Percentiles rank a stretch among this genome's conserved stretches.
These are phyloP conservation scores for Autographa pulchrina DNA, from an alignment of 2,888 invertebrate species.

Conservation along the genomic window DNA sequence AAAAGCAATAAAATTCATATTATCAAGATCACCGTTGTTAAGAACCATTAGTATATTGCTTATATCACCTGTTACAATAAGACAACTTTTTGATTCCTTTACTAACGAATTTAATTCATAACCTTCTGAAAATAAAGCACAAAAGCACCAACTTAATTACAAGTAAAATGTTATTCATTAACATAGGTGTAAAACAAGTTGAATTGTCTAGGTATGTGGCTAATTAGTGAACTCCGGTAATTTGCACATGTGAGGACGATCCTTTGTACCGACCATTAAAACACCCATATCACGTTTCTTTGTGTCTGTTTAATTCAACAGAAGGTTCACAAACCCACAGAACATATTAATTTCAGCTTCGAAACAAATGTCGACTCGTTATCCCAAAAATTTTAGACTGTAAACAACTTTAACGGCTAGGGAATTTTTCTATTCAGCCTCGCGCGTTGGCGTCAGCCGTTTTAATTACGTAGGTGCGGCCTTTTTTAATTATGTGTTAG, in stretches of 20 bases:
- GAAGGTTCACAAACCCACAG: conserved; percentile 69
- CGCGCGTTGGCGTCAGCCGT: conserved; percentile 42
- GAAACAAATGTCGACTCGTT: conserved; percentile 80
- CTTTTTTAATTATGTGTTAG: conserved; percentile 3
- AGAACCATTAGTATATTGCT: too few relatives aligned
- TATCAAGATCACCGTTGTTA: too few relatives aligned
- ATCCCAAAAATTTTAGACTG: conserved; percentile 69
- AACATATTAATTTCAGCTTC: conserved; percentile 81
- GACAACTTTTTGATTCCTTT: too few relatives aligned
- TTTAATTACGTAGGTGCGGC: conserved; percentile 28
- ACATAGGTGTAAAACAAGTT: conserved; percentile 29
- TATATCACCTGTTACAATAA: too few relatives aligned
- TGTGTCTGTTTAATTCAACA: conserved; percentile 70
- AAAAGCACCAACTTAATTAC: conserved; percentile 8
- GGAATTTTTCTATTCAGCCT: conserved; percentile 55
- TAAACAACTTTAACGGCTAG: conserved; percentile 54
- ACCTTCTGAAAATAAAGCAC: background rate
- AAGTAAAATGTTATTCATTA: conserved; percentile 12
- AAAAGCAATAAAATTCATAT: too few relatives aligned
- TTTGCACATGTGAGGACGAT: conserved; percentile 72
- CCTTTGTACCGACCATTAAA: conserved; percentile 79
- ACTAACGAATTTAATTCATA: background rate
- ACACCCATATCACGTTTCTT: conserved; percentile 85
- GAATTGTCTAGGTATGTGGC: conserved; percentile 56
- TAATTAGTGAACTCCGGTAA: conserved; percentile 76